Evolutionary conservation across 1,140 invertebrate genomes (phyloP).

Genomic region (Saccostrea glomerata): DNA sequence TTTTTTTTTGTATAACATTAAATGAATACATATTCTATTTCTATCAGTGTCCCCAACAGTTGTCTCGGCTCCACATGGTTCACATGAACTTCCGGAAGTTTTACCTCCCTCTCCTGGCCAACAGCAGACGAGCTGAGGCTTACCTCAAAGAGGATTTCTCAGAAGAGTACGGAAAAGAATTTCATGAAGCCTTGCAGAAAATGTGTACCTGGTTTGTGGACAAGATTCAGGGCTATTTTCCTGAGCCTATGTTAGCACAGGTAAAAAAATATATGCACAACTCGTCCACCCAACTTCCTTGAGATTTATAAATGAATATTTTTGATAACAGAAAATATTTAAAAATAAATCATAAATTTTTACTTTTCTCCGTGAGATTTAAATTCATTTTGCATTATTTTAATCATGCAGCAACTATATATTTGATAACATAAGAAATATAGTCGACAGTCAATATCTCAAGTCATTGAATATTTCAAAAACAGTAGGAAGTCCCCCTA

Average conservation of each 20-base stretch:
- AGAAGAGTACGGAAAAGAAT: slow-evolving; percentile 51
- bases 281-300: not conserved
- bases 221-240: slow-evolving; percentile 43
- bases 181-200: slow-evolving; percentile 39
- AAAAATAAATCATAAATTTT: not conserved
- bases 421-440: not conserved
- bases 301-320: not conserved
- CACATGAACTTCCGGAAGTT: slow-evolving; percentile 53
- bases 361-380: not conserved
- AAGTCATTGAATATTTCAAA: too few species aligned
- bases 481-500: too few species aligned
- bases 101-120: slow-evolving; percentile 45
- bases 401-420: not conserved
- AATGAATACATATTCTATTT: not conserved
- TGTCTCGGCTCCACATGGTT: slow-evolving; percentile 38
- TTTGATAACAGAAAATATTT: not conserved
- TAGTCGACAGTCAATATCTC: too few species aligned
- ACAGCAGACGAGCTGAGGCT: not conserved
- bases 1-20: not conserved
- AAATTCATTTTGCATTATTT: not conserved
- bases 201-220: slow-evolving; percentile 33
- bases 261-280: not conserved
- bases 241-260: slow-evolving; percentile 37
- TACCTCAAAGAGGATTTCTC: slow-evolving; percentile 47
- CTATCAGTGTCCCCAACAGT: slow-evolving; percentile 41